Evolutionary conservation across 2,113 vertebrate species (phyloP), one percentile per base, ranked within the genome.

Genomic region (Oostethus manadensis): DNA sequence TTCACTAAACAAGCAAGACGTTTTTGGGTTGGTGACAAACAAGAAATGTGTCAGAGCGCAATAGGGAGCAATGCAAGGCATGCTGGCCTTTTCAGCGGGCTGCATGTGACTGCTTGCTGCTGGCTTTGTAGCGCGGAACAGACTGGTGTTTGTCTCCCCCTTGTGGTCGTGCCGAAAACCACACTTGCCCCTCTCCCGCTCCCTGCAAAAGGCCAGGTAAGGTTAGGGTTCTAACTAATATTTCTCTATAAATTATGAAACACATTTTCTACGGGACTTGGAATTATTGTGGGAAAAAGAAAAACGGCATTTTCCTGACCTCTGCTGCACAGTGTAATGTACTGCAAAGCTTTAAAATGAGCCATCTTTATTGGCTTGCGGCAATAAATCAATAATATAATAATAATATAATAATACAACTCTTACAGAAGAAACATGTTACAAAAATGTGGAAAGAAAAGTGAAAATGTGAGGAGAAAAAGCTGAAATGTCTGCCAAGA

Each of bases 141-240:
- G 51, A 17, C 17, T 58, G 42, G 70, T 72, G 33, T 84, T 22
- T 80, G 66, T 62, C 66, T 45, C 81, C 87, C 62, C 71, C 76
- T 3, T 79, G 81, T 89, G 88, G 80, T 46, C 8, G 54, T 56
- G 22, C 11, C 23, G 33, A 20, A 21, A 50, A 33, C 29, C 5
- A 7, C 29, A 29, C 26, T 6, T 29, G 3, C 3, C 26, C 26
- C 5, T 7, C 29, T 7, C 7, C 29, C 5, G 5, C 5, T 33
- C 5, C 8, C 29, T 33, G 29, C 7, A 33, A n/a, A n/a, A n/a
- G n/a, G n/a, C n/a, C n/a, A n/a, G n/a, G n/a, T n/a, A n/a, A n/a
- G n/a, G 8, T 21, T n/a, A 11, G 9, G 21, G 1, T 47, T 18
- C 23, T 6, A 35, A 38, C 8, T 35, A 54, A n/a, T 54, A n/a